Evolutionary conservation across 2,113 vertebrate genomes (phyloP), one percentile per base, ranked within the genome.

Genomic region (Oryzias melastigma): DNA sequence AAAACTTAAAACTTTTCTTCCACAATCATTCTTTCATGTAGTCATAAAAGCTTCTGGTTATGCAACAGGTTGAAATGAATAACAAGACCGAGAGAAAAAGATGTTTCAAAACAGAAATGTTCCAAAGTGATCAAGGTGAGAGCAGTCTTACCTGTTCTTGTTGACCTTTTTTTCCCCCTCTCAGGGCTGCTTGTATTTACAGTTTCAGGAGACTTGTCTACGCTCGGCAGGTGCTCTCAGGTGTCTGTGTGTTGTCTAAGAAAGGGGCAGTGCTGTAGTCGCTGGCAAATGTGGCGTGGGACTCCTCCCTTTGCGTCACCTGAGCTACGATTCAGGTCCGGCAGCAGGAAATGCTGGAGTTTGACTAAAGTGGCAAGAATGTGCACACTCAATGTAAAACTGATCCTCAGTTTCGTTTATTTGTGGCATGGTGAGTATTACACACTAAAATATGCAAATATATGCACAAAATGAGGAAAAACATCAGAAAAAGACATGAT

Each of bases 241-340:
- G 72, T 71, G 59, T 35, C 35, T 66, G 72, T 65, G 67, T 40
- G 58, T 58, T 69, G 54, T 74, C 55, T 52, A 52, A 46, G 22
- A 71, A 67, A 70, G 44, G 1, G 71, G 69, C 44, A 62, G 62
- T 29, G 18, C 63, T 57, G 64, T 25, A 60, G 22, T 75, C 59
- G 75, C 64, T 27, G 63, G 62, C 44, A 53, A 43, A 59, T 62
- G 69, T 25, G 3, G 47, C 62, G 7, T 48, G 22, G 63, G 55
- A 58, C 87, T 83, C 87, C 87, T 62, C 85, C 85, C 76, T 44
- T 15, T 55, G 35, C 67, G 77, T 81, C 76, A 79, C 81, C 73
- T 75, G 79, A 83, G 75, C 61, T 72, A 52, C 61, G 62, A 45
- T 50, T 64, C 19, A 55, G 48, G 62, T n/a, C 5, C 55, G 50